Conservation (phyloP, 1,140 invertebrate species). For the Trichonephila inaurata region DNA sequence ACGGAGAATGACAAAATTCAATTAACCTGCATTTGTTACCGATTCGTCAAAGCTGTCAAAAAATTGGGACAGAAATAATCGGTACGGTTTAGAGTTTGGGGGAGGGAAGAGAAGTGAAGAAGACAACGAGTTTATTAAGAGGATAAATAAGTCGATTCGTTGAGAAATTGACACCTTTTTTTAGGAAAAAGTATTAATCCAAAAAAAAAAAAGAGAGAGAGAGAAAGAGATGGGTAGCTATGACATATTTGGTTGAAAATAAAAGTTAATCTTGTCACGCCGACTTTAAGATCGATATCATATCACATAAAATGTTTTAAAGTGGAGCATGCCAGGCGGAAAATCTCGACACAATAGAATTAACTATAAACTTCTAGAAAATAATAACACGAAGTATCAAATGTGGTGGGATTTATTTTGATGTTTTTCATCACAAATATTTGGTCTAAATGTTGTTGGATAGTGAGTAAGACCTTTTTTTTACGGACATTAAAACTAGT, state of each 20-base stretch:
- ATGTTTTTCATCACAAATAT: not conserved
- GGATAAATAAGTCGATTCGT: not conserved
- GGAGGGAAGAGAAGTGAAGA: not conserved
- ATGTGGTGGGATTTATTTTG: not conserved
- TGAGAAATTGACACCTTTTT: not conserved
- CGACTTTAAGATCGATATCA: conserved; percentile 1
- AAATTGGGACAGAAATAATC: not conserved
- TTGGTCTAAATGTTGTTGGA: not conserved
- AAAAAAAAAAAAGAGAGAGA: not conserved
- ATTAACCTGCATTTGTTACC: conserved; percentile 43
- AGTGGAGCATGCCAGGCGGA: not conserved
- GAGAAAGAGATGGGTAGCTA: not conserved
- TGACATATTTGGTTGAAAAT: not conserved
- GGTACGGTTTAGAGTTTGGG: not conserved
- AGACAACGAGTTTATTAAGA: not conserved
- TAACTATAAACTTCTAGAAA: not conserved
- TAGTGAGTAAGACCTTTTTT: too few species aligned
- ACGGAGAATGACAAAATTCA: not conserved
- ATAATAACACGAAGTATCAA: not conserved
- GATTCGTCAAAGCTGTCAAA: conserved; percentile 26
- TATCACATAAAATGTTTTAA: not conserved
- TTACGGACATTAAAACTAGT: too few species aligned
- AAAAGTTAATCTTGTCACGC: conserved; percentile 13
- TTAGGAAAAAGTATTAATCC: not conserved
- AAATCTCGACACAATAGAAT: not conserved